These are phyloP conservation scores for Poecilus cupreus DNA, from an alignment of 2,888 invertebrate genomes.

Conservation along the genomic window DNA sequence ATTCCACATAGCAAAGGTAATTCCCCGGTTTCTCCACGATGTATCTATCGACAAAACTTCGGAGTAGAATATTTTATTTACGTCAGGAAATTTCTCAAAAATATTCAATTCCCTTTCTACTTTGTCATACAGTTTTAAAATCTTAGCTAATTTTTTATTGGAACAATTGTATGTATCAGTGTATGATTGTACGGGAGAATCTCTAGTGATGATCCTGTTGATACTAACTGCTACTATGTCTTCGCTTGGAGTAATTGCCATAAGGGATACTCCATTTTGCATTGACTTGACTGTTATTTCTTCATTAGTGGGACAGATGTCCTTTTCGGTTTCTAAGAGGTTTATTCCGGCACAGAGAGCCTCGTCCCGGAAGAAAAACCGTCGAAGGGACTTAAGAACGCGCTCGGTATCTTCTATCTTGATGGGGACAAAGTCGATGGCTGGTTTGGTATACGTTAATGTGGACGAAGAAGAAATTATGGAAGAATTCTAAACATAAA, in stretches of 20 bases:
- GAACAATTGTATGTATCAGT: slow-evolving; percentile 74
- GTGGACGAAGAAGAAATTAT: slow-evolving; percentile 57
- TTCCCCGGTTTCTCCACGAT: slow-evolving; percentile 79
- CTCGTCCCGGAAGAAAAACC: slow-evolving; percentile 84
- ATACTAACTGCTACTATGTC: slow-evolving; percentile 73
- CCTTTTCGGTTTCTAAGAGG: slow-evolving; percentile 77
- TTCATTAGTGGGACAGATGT: slow-evolving; percentile 79
- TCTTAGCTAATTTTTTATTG: slow-evolving; percentile 80
- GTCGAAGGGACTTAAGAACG: slow-evolving; percentile 75
- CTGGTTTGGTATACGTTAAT: slow-evolving; percentile 44
- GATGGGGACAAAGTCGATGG: slow-evolving; percentile 70
- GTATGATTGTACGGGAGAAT: slow-evolving; percentile 71
- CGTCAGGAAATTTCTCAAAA: slow-evolving; percentile 76
- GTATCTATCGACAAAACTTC: slow-evolving; percentile 81
- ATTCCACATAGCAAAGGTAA: slow-evolving; percentile 78
- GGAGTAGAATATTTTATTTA: slow-evolving; percentile 76
- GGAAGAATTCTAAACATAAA: no score
- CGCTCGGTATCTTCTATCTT: slow-evolving; percentile 72
- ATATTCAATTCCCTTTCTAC: slow-evolving; percentile 76
- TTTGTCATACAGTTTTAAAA: slow-evolving; percentile 77
- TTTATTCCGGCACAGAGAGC: slow-evolving; percentile 80
- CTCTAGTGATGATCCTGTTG: slow-evolving; percentile 69
- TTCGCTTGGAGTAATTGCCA: slow-evolving; percentile 77
- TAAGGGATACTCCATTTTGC: slow-evolving; percentile 77
- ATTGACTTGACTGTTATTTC: slow-evolving; percentile 77